Evolutionary conservation across 2,113 vertebrate genomes (phyloP).

Genomic region (Melanerpes aurifrons): DNA sequence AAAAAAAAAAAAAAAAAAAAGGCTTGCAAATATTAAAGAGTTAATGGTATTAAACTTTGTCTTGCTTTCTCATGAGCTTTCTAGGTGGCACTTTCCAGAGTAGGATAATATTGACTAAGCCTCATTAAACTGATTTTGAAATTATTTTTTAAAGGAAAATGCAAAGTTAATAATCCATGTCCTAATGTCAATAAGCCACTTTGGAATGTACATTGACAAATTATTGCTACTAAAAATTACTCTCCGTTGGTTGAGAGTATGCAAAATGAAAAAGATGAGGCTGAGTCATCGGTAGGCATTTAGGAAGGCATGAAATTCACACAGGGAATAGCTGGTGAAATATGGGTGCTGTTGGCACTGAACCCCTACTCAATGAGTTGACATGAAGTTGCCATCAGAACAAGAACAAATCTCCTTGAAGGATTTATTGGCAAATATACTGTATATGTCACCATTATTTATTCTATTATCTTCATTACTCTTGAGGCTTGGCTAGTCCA

Average conservation of each 20-base stretch:
- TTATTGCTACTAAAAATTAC: background rate
- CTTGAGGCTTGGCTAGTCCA: background rate
- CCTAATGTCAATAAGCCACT: background rate
- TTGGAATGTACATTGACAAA: background rate
- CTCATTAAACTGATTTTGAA: conserved; percentile 44
- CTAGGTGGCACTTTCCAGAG: background rate
- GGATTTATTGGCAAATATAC: background rate
- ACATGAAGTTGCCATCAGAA: background rate
- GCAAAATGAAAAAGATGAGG: background rate
- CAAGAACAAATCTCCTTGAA: background rate
- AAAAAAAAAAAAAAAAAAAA: background rate
- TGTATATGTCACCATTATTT: background rate
- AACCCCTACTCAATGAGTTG: background rate
- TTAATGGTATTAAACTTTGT: background rate
- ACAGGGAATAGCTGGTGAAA: background rate
- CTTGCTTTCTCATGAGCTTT: conserved; percentile 11
- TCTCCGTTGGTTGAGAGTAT: background rate
- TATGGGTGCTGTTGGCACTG: background rate
- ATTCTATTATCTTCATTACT: background rate
- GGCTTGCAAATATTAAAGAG: background rate
- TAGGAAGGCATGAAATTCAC: background rate
- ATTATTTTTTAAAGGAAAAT: conserved; percentile 5
- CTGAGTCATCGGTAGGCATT: background rate
- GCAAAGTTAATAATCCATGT: conserved; percentile 33
- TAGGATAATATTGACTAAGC: background rate